Percentiles rank a stretch among this genome's conserved stretches.
phyloP scores from a whole-genome alignment of 2,797 vertebrate species.

The Microctenopoma stevenorrisi region DNA sequence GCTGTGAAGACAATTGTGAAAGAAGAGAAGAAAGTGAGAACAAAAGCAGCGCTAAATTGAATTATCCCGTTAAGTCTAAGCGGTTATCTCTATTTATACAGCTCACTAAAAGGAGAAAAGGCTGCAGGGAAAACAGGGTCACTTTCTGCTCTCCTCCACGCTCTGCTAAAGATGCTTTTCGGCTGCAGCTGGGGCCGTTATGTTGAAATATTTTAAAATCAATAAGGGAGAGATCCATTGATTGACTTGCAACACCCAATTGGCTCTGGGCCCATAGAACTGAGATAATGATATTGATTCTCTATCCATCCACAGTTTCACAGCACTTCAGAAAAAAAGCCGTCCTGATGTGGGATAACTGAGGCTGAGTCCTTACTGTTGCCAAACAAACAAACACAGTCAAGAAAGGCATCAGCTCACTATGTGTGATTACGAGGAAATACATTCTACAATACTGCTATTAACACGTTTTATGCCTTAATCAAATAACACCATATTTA shows the following conservation, averaged over 20 bases:
- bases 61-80: slow-evolving; percentile 64
- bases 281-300: slow-evolving; percentile 77
- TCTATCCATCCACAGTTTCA: slow-evolving; percentile 49
- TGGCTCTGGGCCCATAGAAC: slow-evolving; percentile 60
- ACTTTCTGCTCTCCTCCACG: slow-evolving; percentile 24
- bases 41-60: slow-evolving; percentile 59
- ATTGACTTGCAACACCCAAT: slow-evolving; percentile 70
- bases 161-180: slow-evolving; percentile 68
- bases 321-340: slow-evolving; percentile 62
- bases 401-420: background rate
- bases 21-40: slow-evolving; percentile 46
- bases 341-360: slow-evolving; percentile 47
- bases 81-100: slow-evolving; percentile 62
- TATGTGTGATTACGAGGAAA: background rate
- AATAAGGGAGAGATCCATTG: slow-evolving; percentile 70
- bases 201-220: slow-evolving; percentile 75
- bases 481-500: background rate
- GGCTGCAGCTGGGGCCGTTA: slow-evolving; percentile 63
- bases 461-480: background rate
- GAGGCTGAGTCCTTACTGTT: slow-evolving; percentile 31
- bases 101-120: slow-evolving; percentile 45
- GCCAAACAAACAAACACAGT: slow-evolving; percentile 12
- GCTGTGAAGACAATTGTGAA: slow-evolving; percentile 49
- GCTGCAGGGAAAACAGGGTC: slow-evolving; percentile 35
- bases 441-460: background rate